Base-by-base conservation (phyloP, 2,113 vertebrate species). In the Hydrolagus affinis region DNA sequence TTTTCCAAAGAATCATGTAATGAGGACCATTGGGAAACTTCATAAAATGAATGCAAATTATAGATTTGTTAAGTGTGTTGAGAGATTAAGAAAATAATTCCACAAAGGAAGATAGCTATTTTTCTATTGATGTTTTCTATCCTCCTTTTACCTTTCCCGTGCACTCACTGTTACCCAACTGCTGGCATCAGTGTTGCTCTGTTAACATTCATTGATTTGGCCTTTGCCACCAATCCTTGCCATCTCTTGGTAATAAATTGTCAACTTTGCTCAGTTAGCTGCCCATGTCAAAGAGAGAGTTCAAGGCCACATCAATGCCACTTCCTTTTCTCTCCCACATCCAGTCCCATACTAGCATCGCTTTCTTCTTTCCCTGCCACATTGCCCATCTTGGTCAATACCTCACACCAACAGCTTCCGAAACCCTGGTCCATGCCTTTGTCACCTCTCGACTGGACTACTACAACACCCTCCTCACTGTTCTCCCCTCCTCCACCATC, bases 1-100 rank as follows among this genome's bases (percentile, higher is more conserved):
- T 30, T 83, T 83, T 83, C 19, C 60, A 66, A 66, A 66, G 64
- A 66, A 83, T 6, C 25, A 30, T 64, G 28, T 83, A 83, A 83
- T 83, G 23, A 68, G 60, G 32, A 32, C 60, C 78, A 66, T 25
- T 83, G 78, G 78, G 78, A 83, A 83, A 68, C 78, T 68, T 83
- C 78, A 83, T 83, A 64, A 83, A 44, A 83, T 68, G 64, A 66
- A 66, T 28, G 66, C 28, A 83, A 83, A 64, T 83, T 83, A 83
- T 83, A 64, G 23, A 83, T 28, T 83, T 66, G 25, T 83, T 28
- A 83, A 83, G 25, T 66, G 21, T 23, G 30, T 32, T 83, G 66
- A 68, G 64, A n/a, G 78, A 25, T 62, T 78, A 4, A 0, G n/a
- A 23, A 78, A 1, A 59, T n/a, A 19, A 77, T 59, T 56, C 25